Conservation (phyloP, 2,113 vertebrate species). For the Guaruba guarouba region DNA sequence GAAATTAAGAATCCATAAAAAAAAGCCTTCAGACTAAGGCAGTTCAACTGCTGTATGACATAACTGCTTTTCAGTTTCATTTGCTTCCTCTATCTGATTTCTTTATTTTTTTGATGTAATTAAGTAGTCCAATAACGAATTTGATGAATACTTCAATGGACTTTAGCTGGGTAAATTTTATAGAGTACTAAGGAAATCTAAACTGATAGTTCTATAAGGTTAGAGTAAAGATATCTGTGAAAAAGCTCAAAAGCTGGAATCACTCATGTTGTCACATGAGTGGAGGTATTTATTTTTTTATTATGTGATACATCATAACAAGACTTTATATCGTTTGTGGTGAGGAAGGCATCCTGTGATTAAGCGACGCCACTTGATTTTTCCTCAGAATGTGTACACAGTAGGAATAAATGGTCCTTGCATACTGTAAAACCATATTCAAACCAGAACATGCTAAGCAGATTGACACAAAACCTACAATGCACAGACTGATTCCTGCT, state of each 20-base stretch:
- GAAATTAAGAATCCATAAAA: not conserved
- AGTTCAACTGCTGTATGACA: not conserved
- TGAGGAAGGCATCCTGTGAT: not conserved
- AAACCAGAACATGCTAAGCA: not conserved
- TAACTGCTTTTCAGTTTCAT: not conserved
- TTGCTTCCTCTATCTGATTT: not conserved
- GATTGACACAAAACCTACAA: not conserved
- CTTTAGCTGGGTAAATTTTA: not conserved
- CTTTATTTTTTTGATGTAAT: not conserved
- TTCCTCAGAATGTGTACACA: not conserved
- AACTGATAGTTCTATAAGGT: not conserved
- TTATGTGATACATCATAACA: not conserved
- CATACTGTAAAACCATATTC: not conserved
- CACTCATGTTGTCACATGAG: not conserved
- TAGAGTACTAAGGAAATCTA: not conserved
- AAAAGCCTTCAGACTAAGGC: not conserved
- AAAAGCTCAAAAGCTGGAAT: not conserved
- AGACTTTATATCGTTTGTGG: not conserved
- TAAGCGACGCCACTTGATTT: not conserved
- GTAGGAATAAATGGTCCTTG: not conserved
- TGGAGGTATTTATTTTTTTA: not conserved
- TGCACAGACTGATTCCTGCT: not conserved
- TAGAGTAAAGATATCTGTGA: not conserved
- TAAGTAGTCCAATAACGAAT: not conserved
- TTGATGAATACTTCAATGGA: not conserved